Conservation (phyloP, 2,113 vertebrate species). For the Dissostichus mawsoni region DNA sequence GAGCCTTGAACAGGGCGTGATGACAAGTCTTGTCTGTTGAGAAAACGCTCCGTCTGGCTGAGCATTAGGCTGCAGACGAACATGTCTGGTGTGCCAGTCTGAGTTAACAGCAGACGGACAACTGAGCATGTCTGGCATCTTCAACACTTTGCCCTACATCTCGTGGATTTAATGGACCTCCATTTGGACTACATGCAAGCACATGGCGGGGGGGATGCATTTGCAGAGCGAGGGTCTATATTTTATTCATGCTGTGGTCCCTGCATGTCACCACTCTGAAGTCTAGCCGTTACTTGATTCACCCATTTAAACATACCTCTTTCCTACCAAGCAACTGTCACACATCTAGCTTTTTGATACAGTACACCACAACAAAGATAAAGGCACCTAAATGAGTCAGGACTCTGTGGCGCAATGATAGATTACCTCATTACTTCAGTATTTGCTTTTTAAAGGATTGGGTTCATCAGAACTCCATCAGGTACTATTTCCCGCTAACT, state of each 20-base stretch:
- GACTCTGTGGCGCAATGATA: too few species aligned
- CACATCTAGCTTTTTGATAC: background rate
- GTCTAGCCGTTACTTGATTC: constrained; percentile 59
- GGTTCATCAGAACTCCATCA: too few species aligned
- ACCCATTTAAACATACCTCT: constrained; percentile 55
- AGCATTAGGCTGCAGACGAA: constrained; percentile 43
- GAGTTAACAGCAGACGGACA: constrained; percentile 47
- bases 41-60: constrained; percentile 37
- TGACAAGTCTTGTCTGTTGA: constrained; percentile 17
- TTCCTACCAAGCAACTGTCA: constrained; percentile 32
- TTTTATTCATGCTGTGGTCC: constrained; percentile 72
- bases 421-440: too few species aligned
- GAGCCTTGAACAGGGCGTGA: constrained; percentile 1
- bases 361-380: background rate
- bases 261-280: constrained; percentile 57
- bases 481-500: background rate
- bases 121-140: constrained; percentile 43
- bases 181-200: background rate
- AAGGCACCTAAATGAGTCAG: background rate
- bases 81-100: constrained; percentile 54
- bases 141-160: constrained; percentile 60
- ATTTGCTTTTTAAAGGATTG: background rate
- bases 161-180: constrained; percentile 39
- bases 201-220: background rate
- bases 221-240: constrained; percentile 41